Evolutionary conservation across 2,797 vertebrate species (phyloP).

Genomic region (Squalus acanthias): DNA sequence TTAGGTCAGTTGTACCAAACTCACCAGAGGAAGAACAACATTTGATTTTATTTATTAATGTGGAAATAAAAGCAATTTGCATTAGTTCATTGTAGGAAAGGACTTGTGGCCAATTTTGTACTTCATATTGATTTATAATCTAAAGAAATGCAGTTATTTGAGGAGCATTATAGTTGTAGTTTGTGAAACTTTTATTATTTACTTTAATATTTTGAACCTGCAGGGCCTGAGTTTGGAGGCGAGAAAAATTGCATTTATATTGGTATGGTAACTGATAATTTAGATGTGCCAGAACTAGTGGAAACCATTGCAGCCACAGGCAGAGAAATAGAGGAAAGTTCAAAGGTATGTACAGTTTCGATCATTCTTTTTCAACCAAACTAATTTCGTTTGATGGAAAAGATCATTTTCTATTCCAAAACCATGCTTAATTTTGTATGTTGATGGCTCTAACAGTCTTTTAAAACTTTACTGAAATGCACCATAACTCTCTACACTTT

Average conservation of each 20-base stretch:
- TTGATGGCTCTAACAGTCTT: neutral
- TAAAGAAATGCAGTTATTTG: neutral
- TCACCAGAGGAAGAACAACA: neutral
- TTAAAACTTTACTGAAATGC: neutral
- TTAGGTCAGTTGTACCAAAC: neutral
- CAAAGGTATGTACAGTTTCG: slow-evolving; percentile 65
- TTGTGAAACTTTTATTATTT: slow-evolving; percentile 1
- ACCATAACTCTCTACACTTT: neutral
- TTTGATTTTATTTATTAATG: neutral
- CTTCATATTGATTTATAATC: neutral
- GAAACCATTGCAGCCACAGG: slow-evolving; percentile 76
- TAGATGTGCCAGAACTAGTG: slow-evolving; percentile 75
- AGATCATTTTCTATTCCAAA: neutral
- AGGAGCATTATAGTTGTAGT: neutral
- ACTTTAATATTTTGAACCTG: neutral
- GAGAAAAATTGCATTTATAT: slow-evolving; percentile 79
- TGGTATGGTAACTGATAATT: slow-evolving; percentile 81
- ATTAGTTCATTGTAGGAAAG: neutral
- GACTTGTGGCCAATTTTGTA: neutral
- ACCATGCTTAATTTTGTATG: neutral
- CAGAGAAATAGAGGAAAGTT: slow-evolving; percentile 88
- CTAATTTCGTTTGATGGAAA: neutral
- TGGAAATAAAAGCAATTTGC: neutral
- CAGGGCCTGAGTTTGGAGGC: slow-evolving; percentile 78
- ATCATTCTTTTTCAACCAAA: neutral